A percentile compares a stretch with the other conserved stretches of the same genome.
Conservation (phyloP, 1,140 invertebrate genomes). For the Archivesica marissinica region DNA sequence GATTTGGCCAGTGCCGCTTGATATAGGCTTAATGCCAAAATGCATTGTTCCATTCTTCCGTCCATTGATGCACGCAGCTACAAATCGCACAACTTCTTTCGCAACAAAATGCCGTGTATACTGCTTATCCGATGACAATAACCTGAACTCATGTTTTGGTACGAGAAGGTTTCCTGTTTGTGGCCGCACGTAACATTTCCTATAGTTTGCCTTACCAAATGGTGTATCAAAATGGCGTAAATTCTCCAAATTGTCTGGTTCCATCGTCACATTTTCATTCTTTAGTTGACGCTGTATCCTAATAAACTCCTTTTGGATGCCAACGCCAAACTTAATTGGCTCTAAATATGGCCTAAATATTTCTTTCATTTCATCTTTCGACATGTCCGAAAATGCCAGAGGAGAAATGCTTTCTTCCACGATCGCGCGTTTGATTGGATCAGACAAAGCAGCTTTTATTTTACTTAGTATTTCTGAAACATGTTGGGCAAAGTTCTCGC, state of each 20-base stretch:
- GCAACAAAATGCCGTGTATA: not conserved
- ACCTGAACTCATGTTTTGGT: slow-evolving; percentile 5
- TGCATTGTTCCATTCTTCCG: slow-evolving; percentile 39
- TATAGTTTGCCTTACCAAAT: not conserved
- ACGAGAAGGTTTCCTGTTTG: not conserved
- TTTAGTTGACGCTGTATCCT: not conserved
- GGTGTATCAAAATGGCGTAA: not conserved
- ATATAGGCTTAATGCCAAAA: slow-evolving; percentile 14
- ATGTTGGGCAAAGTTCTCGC: not conserved
- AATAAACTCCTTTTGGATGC: not conserved
- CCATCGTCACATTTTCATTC: not conserved
- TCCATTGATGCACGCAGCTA: slow-evolving; percentile 12
- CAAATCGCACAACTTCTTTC: not conserved
- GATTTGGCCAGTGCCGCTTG: not conserved
- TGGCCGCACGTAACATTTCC: not conserved
- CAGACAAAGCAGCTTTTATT: not conserved
- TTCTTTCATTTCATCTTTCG: not conserved
- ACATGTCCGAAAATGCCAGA: not conserved
- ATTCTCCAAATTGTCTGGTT: not conserved
- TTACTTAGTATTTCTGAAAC: not conserved
- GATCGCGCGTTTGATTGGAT: not conserved
- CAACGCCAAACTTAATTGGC: not conserved
- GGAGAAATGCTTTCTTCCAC: not conserved
- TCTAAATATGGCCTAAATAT: not conserved
- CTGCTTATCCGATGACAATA: not conserved